Percentiles rank a stretch among this genome's conserved stretches.
Evolutionary conservation across 2,113 vertebrate genomes (phyloP).

Genomic region (Clarias macrocephalus): DNA sequence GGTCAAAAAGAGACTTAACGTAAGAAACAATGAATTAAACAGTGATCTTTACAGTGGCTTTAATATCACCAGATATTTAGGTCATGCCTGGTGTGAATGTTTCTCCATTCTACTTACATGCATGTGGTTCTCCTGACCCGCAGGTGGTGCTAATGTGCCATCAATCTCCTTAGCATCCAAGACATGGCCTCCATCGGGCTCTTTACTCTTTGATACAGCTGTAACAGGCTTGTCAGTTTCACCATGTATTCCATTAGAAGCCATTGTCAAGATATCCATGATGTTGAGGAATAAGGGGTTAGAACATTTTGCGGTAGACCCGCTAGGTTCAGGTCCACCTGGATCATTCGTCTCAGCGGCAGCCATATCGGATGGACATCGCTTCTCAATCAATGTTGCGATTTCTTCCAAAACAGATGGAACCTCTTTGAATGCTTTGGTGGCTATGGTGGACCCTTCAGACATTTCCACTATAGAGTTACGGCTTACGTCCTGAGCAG

Average conservation of each 20-base stretch:
- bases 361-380: neutral
- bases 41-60: neutral
- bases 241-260: neutral
- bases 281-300: neutral
- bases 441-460: neutral
- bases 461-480: neutral
- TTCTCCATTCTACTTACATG: slow-evolving; percentile 52
- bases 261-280: neutral
- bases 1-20: neutral
- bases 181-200: neutral
- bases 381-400: neutral
- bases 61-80: neutral
- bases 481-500: neutral
- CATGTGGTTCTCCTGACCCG: slow-evolving; percentile 36
- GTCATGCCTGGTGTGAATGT: neutral
- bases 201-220: slow-evolving; percentile 5
- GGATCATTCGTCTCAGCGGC: neutral
- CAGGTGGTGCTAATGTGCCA: slow-evolving; percentile 42
- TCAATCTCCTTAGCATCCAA: neutral
- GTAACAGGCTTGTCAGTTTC: neutral
- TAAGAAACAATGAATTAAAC: neutral
- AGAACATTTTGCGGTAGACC: neutral
- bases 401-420: slow-evolving; percentile 6
- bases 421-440: neutral
- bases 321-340: neutral